These are phyloP conservation scores for Cylas formicarius DNA, from an alignment of 1,140 invertebrate species.

Conservation along the genomic window DNA sequence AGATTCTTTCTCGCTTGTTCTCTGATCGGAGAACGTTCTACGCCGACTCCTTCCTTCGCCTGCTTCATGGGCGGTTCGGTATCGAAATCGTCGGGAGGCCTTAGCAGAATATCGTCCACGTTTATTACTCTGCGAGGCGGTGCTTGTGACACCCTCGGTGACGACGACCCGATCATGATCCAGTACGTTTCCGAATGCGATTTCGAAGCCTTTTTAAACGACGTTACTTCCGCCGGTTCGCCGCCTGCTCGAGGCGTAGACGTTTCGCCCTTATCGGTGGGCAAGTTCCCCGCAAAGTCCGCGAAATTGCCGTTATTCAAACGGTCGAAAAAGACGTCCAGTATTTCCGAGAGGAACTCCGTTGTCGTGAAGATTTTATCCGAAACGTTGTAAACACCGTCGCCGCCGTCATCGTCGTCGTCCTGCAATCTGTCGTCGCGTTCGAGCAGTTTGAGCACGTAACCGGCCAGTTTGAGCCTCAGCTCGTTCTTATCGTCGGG, in stretches of 20 bases:
- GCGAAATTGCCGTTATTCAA: slow-evolving; percentile 18
- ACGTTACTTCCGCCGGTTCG: slow-evolving; percentile 16
- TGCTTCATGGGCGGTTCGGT: neutral
- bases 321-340: slow-evolving; percentile 35
- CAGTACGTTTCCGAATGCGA: slow-evolving; percentile 33
- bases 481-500: slow-evolving; percentile 30
- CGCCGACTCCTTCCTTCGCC: neutral
- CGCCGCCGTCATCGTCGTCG: slow-evolving; percentile 12
- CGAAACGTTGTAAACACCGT: slow-evolving; percentile 20
- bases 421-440: slow-evolving; percentile 20
- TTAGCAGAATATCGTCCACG: slow-evolving; percentile 36
- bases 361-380: slow-evolving; percentile 36
- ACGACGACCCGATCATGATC: slow-evolving; percentile 28
- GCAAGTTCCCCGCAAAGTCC: slow-evolving; percentile 18
- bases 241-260: slow-evolving; percentile 20
- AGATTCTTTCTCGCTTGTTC: slow-evolving; percentile 28
- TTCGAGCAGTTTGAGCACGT: slow-evolving; percentile 27
- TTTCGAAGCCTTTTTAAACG: slow-evolving; percentile 29
- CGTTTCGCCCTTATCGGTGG: slow-evolving; percentile 10
- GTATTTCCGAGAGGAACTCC: slow-evolving; percentile 36
- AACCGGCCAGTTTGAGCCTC: slow-evolving; percentile 25
- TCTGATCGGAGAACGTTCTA: slow-evolving; percentile 22
- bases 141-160: neutral
- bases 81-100: slow-evolving; percentile 27
- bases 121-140: slow-evolving; percentile 24